Evolutionary conservation across 2,113 vertebrate species (phyloP).

Genomic region (Varanus salvator): DNA sequence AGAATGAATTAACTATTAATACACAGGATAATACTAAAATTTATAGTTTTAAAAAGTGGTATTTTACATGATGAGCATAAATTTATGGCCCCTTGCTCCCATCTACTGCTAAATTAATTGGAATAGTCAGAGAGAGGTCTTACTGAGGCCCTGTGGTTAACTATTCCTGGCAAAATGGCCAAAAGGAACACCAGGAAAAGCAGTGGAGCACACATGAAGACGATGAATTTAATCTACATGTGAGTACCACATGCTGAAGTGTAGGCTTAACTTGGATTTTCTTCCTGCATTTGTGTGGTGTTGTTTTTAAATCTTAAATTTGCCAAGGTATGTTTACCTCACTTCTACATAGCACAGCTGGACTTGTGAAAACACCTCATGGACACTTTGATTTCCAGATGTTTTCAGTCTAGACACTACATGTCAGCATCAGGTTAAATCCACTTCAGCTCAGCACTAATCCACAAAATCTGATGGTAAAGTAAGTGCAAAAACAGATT

Average conservation of each 20-base stretch:
- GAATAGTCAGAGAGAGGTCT: background rate
- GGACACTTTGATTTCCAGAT: background rate
- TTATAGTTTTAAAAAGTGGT: background rate
- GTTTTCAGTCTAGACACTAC: background rate
- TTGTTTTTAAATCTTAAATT: background rate
- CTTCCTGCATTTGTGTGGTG: background rate
- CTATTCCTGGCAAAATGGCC: background rate
- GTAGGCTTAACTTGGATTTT: background rate
- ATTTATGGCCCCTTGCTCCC: background rate
- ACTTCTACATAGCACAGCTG: background rate
- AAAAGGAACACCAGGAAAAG: background rate
- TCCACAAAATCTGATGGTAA: background rate
- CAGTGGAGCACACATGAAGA: background rate
- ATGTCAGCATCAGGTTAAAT: background rate
- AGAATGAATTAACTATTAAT: too few relatives aligned
- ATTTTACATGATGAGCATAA: background rate
- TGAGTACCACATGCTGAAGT: background rate
- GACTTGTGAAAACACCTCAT: background rate
- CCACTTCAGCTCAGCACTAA: background rate
- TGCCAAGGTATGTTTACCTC: background rate
- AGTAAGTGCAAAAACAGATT: too few relatives aligned
- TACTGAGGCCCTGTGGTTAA: background rate
- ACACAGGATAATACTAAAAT: background rate
- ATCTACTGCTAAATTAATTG: background rate
- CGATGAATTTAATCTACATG: background rate